A percentile compares a stretch with the other conserved stretches of the same genome.
phyloP scores from a whole-genome alignment of 37 sponge, comb jelly and placozoan species.

The Haliclona indistincta region DNA sequence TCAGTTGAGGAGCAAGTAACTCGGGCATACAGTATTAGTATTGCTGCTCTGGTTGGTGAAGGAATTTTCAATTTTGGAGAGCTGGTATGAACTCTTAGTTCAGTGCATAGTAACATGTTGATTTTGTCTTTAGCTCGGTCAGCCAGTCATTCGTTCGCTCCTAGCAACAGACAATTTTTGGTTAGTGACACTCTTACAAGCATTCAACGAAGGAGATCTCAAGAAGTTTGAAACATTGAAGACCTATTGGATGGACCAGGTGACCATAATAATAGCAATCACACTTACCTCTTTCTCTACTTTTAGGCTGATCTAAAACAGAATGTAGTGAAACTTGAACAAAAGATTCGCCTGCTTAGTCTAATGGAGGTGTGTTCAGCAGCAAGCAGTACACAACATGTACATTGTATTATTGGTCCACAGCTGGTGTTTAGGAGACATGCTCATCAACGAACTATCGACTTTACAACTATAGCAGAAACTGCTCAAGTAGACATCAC shows the following conservation, averaged over 20 bases:
- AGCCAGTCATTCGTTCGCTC: slow-evolving; percentile 74
- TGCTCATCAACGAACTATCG: slow-evolving; percentile 57
- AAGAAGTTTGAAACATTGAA: slow-evolving; percentile 26
- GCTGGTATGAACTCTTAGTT: slow-evolving; percentile 39
- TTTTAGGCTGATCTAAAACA: slow-evolving; percentile 48
- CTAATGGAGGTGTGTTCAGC: slow-evolving; percentile 52
- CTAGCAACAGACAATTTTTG: slow-evolving; percentile 68
- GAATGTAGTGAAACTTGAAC: slow-evolving; percentile 27
- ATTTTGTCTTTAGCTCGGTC: slow-evolving; percentile 55
- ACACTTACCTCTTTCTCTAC: background rate
- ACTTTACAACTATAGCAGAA: slow-evolving; percentile 43
- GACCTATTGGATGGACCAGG: slow-evolving; percentile 41
- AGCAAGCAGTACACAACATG: background rate
- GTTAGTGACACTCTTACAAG: slow-evolving; percentile 71
- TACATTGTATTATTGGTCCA: slow-evolving; percentile 3
- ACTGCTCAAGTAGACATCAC: slow-evolving; percentile 25
- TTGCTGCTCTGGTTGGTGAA: slow-evolving; percentile 88
- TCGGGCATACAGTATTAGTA: slow-evolving; percentile 71
- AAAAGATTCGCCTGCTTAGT: slow-evolving; percentile 55
- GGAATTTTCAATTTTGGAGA: slow-evolving; percentile 93
- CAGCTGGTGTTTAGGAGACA: slow-evolving; percentile 65
- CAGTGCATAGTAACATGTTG: no score
- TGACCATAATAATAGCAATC: no score
- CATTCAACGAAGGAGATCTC: slow-evolving; percentile 80
- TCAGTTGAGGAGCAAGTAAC: slow-evolving; percentile 59